phyloP scores from a whole-genome alignment of 1,140 invertebrate genomes.

The Hesperophylax magnus region DNA sequence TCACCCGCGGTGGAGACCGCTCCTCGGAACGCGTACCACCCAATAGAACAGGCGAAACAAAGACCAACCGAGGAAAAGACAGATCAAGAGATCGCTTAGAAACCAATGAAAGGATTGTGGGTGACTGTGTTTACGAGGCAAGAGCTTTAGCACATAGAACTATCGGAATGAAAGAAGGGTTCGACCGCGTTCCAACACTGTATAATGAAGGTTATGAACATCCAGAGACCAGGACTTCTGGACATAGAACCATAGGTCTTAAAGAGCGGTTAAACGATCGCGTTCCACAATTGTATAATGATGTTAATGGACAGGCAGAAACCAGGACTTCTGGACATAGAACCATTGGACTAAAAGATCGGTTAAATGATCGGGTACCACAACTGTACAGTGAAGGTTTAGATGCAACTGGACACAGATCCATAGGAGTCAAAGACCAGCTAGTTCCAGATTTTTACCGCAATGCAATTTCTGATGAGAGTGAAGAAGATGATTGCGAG shows the following conservation, averaged over 20 bases:
- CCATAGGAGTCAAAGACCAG: neutral
- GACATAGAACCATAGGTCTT: neutral
- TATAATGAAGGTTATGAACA: neutral
- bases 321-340: too few species aligned
- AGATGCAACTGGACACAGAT: too few species aligned
- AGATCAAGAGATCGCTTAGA: neutral
- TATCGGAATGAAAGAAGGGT: neutral
- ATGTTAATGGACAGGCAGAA: too few species aligned
- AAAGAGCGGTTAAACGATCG: neutral
- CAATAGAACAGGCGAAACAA: neutral
- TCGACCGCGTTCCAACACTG: neutral
- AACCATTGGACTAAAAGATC: neutral
- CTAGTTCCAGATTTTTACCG: neutral
- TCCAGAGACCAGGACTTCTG: neutral
- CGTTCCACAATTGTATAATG: too few species aligned
- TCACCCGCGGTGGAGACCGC: neutral
- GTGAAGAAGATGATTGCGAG: constrained; percentile 61
- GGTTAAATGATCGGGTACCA: too few species aligned
- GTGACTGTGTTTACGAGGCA: neutral
- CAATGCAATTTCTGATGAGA: neutral
- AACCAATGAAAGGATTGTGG: neutral
- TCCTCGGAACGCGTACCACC: neutral
- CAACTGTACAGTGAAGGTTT: too few species aligned
- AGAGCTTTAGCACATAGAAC: too few species aligned
- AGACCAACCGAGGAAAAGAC: neutral